Conservation (phyloP, 1,140 invertebrate genomes). For the Anoplolepis gracilipes region DNA sequence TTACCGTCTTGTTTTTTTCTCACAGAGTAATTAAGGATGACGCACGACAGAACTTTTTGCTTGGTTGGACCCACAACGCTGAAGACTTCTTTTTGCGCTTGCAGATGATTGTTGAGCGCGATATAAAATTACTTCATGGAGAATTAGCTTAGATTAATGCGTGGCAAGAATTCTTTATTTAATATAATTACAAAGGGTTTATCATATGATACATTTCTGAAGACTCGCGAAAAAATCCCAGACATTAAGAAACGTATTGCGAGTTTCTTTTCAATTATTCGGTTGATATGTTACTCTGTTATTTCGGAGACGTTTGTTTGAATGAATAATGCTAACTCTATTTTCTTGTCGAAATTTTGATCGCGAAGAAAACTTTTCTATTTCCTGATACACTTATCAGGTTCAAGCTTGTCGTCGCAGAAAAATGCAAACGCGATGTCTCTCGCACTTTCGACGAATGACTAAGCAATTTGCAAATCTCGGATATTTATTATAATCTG, state of each 20-base stretch:
- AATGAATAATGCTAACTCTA: not conserved
- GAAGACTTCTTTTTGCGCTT: not conserved
- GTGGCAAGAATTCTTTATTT: not conserved
- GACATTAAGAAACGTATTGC: constrained; percentile 7
- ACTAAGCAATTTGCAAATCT: not conserved
- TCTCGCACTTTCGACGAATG: not conserved
- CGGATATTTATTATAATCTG: too few relatives aligned
- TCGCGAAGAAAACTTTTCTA: not conserved
- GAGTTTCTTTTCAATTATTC: not conserved
- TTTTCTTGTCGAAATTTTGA: not conserved
- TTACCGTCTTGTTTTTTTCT: not conserved
- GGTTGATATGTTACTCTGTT: not conserved
- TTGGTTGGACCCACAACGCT: not conserved
- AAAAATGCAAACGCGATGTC: not conserved
- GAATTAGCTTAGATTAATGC: not conserved
- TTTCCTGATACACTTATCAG: not conserved
- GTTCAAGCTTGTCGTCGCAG: not conserved
- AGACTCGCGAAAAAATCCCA: not conserved
- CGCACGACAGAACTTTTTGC: not conserved
- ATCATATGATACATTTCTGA: not conserved
- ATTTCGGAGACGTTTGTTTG: not conserved
- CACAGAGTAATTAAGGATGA: not conserved
- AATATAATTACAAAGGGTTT: not conserved
- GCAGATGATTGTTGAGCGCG: constrained; percentile 20
- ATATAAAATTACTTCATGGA: not conserved